A percentile compares a stretch with the other conserved stretches of the same genome.
These are phyloP conservation scores for Hormaphis cornu DNA, from an alignment of 1,140 invertebrate species.

Conservation along the genomic window DNA sequence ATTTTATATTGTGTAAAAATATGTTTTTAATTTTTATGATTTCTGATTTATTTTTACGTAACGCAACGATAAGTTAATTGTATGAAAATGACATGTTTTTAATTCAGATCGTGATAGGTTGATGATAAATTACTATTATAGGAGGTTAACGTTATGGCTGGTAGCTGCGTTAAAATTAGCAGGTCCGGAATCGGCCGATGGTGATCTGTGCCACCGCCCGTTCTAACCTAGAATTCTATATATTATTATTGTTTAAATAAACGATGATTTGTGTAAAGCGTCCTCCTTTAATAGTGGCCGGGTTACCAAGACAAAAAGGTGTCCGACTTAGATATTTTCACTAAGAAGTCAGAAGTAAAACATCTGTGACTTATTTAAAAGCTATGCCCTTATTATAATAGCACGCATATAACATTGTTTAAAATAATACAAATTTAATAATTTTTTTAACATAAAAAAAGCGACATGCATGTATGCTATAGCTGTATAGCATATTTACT, in stretches of 20 bases:
- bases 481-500: no score
- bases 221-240: slow-evolving; percentile 31
- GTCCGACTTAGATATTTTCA: background rate
- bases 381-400: background rate
- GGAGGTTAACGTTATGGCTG: background rate
- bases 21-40: no score
- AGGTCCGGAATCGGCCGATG: slow-evolving; percentile 7
- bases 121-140: slow-evolving; percentile 17
- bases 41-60: no score
- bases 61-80: no score
- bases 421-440: no score
- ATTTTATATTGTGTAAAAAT: no score
- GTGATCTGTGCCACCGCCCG: slow-evolving; percentile 20
- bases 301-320: background rate
- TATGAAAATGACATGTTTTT: background rate
- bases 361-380: background rate
- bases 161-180: slow-evolving; percentile 26
- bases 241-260: slow-evolving; percentile 28
- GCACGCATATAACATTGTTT: no score
- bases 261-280: slow-evolving; percentile 19
- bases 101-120: background rate
- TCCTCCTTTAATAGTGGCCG: slow-evolving; percentile 10
- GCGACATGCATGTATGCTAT: no score
- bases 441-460: no score
- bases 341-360: background rate